A percentile compares a stretch with the other conserved stretches of the same genome.
Conservation (phyloP, 2,888 invertebrate species). For the Dexiosoma caninum region DNA sequence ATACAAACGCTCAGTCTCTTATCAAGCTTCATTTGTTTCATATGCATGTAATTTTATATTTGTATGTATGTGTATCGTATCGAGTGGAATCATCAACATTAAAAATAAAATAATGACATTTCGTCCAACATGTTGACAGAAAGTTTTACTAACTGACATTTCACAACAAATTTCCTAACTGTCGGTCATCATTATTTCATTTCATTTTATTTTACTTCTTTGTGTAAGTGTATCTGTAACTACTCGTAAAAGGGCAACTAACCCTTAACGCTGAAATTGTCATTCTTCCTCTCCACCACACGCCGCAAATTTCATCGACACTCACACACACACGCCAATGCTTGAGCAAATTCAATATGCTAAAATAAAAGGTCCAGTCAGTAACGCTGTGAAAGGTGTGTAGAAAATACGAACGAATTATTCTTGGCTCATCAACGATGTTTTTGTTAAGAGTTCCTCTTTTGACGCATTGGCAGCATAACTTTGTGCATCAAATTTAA, state of each 20-base stretch:
- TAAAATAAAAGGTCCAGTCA: not conserved
- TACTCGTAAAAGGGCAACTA: conserved; percentile 48
- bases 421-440: conserved; percentile 50
- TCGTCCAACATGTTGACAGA: conserved; percentile 61
- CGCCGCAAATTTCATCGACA: not conserved
- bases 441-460: conserved; percentile 49
- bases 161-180: conserved; percentile 63
- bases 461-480: conserved; percentile 59
- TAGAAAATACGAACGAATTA: not conserved
- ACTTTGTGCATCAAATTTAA: conserved; percentile 53
- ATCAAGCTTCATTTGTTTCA: conserved; percentile 16
- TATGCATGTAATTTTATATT: not conserved
- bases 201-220: conserved; percentile 40
- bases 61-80: not conserved
- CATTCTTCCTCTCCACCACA: not conserved
- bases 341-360: conserved; percentile 6
- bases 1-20: conserved; percentile 8
- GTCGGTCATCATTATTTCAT: conserved; percentile 58
- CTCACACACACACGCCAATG: not conserved
- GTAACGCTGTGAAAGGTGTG: conserved; percentile 22
- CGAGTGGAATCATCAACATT: conserved; percentile 20
- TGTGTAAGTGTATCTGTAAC: conserved; percentile 2
- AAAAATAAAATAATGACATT: conserved; percentile 61
- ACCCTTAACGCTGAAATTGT: conserved; percentile 48
- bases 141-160: conserved; percentile 60